Evolutionary conservation across 2,888 invertebrate species (phyloP).

Genomic region (Bombyx huttoni): DNA sequence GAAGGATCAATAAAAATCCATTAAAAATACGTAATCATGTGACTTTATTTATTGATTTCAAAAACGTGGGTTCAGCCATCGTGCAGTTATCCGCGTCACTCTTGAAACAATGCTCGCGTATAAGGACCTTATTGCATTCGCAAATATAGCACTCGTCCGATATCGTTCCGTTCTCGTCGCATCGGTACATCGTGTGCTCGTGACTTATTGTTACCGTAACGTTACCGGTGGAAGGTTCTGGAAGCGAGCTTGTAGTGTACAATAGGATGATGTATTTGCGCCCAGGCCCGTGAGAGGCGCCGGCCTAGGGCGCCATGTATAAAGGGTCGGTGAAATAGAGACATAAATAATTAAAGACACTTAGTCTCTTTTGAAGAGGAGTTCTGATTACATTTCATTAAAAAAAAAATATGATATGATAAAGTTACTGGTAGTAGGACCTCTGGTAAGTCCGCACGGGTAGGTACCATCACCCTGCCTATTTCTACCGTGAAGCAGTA

Average conservation of each 20-base stretch:
- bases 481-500: no score
- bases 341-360: no score
- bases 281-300: no score
- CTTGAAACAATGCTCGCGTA: constrained; percentile 46
- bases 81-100: constrained; percentile 25
- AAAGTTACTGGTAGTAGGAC: no score
- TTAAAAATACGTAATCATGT: background rate
- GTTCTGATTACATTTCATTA: no score
- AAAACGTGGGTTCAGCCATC: constrained; percentile 25
- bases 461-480: no score
- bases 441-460: no score
- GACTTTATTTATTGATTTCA: constrained; percentile 12
- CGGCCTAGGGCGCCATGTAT: no score
- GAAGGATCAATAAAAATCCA: constrained; percentile 2
- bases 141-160: constrained; percentile 42
- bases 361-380: no score
- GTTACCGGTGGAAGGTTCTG: background rate
- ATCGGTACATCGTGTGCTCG: constrained; percentile 31
- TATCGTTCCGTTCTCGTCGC: constrained; percentile 24
- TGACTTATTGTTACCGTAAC: constrained; percentile 8
- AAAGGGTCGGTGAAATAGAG: no score
- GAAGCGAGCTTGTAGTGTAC: background rate
- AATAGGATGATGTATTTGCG: no score
- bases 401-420: no score
- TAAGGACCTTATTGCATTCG: constrained; percentile 30